Base-by-base conservation (phyloP, 2,113 vertebrate genomes). In the Cheilinus undulatus region DNA sequence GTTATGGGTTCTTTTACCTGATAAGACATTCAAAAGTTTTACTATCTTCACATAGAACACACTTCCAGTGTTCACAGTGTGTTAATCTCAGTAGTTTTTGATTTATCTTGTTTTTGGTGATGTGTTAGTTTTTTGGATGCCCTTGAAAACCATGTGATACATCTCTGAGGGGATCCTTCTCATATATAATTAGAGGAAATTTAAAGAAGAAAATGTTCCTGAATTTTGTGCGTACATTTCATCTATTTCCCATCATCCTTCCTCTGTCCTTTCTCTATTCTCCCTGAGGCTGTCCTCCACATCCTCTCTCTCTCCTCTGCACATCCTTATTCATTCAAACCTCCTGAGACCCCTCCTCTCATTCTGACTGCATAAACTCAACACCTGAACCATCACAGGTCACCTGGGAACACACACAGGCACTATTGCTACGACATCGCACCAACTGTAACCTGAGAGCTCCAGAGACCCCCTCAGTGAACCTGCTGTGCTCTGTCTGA, bases 221-320 rank as follows among this genome's bases (percentile, higher is more conserved):
- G 38, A 17, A 15, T 40, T 15, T 17, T 54, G 51, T n/a, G 51
- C 10, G 7, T n/a, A 17, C 34, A 20, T 4, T 34, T 11, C 3
- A 11, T 23, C 12, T 14, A 2, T 24, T 34, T 22, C 20, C 30
- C n/a, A n/a, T n/a, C 2, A 22, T 14, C 45, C 27, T 28, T 20
- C 23, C 30, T 59, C 4, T 30, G 20, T 42, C 27, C 45, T 57
- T 26, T 15, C 7, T n/a, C 26, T 67, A 17, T 12, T n/a, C 34
- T 67, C 26, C 27, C 24, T 68, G 30, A 24, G 4, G 51, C 26
- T 24, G 64, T 45, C 65, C 65, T 61, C 56, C 65, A 49, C 38
- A 0, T 70, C 65, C 69, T 45, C 60, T 38, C 22, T 50, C 30
- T 38, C 36, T 51, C 28, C 45, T 15, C 28, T 28, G 32, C 59